phyloP scores from a whole-genome alignment of 2,888 invertebrate genomes.

The Bembecia ichneumoniformis region DNA sequence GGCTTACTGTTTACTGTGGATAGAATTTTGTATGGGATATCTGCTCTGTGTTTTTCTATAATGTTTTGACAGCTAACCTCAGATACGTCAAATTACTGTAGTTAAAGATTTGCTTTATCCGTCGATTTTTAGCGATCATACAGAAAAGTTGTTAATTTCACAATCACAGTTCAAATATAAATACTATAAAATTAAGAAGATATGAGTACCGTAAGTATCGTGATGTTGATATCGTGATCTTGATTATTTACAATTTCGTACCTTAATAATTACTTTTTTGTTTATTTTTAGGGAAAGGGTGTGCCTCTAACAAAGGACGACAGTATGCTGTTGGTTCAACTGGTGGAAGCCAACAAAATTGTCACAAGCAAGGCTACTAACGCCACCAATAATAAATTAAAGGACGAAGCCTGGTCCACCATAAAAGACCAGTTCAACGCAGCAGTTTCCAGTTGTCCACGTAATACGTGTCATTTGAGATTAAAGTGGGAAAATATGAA shows the following conservation, averaged over 20 bases:
- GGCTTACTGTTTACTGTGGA: no score
- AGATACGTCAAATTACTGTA: no score
- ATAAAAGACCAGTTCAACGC: conserved; percentile 8
- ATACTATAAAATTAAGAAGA: no score
- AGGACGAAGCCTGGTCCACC: conserved; percentile 9
- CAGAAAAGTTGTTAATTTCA: no score
- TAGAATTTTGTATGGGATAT: no score
- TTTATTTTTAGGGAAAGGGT: conserved; percentile 1
- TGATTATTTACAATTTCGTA: not conserved
- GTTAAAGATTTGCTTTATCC: no score
- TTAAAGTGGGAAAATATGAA: conserved; percentile 15
- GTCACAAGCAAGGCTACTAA: conserved; percentile 9
- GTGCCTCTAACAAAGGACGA: conserved; percentile 9
- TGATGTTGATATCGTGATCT: no score
- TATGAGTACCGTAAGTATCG: no score
- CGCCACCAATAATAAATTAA: conserved; percentile 11
- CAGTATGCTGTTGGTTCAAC: conserved; percentile 4
- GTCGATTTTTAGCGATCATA: no score
- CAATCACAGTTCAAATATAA: no score
- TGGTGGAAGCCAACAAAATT: conserved; percentile 7
- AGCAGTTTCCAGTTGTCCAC: conserved; percentile 2
- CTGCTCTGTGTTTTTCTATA: no score
- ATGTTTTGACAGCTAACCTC: no score
- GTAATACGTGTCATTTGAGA: conserved; percentile 9
- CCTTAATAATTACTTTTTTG: not conserved